These are phyloP conservation scores for Temnopleurus reevesii DNA, from an alignment of 53 echinoderm and acorn worm species.

Conservation along the genomic window DNA sequence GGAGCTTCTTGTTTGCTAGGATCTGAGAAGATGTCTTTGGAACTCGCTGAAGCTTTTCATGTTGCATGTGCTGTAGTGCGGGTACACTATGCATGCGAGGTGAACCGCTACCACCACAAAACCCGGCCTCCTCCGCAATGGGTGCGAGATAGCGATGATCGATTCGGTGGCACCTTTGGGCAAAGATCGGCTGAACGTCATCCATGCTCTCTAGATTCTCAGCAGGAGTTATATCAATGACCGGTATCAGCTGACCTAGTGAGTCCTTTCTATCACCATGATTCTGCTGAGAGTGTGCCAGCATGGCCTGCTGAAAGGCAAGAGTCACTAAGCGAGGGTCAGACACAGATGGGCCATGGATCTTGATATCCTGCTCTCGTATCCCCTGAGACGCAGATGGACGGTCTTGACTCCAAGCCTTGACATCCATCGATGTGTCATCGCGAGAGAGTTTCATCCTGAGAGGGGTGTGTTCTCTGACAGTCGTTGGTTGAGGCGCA, in stretches of 20 bases:
- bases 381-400: neutral
- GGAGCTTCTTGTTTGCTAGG: slow-evolving; percentile 11
- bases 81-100: neutral
- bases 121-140: slow-evolving; percentile 41
- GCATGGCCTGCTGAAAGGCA: slow-evolving; percentile 53
- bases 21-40: slow-evolving; percentile 29
- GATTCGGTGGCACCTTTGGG: neutral
- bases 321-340: slow-evolving; percentile 33
- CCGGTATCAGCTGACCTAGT: neutral
- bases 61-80: neutral
- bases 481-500: neutral
- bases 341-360: slow-evolving; percentile 9
- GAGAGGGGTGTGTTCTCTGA: neutral
- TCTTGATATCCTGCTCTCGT: slow-evolving; percentile 13
- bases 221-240: slow-evolving; percentile 37
- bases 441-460: neutral
- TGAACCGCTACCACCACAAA: neutral
- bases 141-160: slow-evolving; percentile 48
- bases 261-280: neutral
- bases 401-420: neutral
- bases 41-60: slow-evolving; percentile 45
- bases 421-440: neutral
- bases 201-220: neutral
- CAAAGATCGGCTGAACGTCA: slow-evolving; percentile 27
- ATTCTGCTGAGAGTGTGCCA: neutral